phyloP scores from a whole-genome alignment of 1,140 invertebrate species.

The Macrotrachela quadricornifera region DNA sequence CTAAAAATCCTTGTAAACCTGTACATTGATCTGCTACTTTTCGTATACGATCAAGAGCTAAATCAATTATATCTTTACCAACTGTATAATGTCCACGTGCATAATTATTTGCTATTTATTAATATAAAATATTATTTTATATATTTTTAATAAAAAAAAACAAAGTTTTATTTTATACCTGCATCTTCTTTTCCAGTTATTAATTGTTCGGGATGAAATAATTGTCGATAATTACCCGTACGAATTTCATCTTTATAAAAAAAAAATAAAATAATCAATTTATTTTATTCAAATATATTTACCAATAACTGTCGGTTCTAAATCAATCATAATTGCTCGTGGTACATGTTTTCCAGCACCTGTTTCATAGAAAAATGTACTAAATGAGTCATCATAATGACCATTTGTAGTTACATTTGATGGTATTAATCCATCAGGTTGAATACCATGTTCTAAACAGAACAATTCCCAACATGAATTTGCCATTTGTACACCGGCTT shows the following conservation, averaged over 20 bases:
- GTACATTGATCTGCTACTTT: slow-evolving; percentile 58
- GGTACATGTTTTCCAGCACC: slow-evolving; percentile 29
- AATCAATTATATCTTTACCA: slow-evolving; percentile 29
- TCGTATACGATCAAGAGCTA: slow-evolving; percentile 52
- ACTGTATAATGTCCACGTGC: slow-evolving; percentile 30
- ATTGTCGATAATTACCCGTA: slow-evolving; percentile 17
- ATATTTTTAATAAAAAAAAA: no score
- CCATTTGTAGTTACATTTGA: not conserved
- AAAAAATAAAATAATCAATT: not conserved
- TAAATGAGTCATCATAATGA: slow-evolving; percentile 7
- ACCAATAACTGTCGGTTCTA: slow-evolving; percentile 32
- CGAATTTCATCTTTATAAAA: slow-evolving; percentile 23
- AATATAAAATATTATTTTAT: no score
- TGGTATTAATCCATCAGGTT: slow-evolving; percentile 42
- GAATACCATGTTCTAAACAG: slow-evolving; percentile 60
- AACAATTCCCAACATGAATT: slow-evolving; percentile 53
- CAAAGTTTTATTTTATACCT: no score
- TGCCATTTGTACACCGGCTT: slow-evolving; percentile 59
- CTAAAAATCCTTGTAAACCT: slow-evolving; percentile 45
- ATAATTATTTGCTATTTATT: slow-evolving; percentile 36
- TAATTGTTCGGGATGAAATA: slow-evolving; percentile 32
- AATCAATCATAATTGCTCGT: slow-evolving; percentile 28
- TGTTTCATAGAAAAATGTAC: slow-evolving; percentile 14
- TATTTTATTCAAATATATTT: slow-evolving; percentile 3
- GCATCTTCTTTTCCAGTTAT: slow-evolving; percentile 52